These are phyloP conservation scores for Toxotes jaculatrix DNA, from an alignment of 2,113 vertebrate species.

Conservation along the genomic window DNA sequence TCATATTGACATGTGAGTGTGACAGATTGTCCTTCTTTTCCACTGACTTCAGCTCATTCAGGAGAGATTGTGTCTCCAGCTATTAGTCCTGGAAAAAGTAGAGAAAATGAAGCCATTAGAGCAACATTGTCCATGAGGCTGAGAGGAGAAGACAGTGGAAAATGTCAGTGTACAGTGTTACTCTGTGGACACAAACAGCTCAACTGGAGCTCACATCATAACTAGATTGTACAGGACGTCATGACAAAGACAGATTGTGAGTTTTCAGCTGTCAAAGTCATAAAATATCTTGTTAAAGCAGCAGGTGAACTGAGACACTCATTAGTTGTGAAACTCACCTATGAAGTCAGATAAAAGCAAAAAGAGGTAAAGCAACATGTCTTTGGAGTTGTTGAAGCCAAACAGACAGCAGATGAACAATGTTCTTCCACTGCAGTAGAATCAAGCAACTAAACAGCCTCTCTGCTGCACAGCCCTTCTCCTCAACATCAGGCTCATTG, in stretches of 20 bases:
- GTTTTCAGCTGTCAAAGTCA: too few relatives aligned
- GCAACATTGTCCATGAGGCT: conserved; percentile 13
- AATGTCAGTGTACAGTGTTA: neutral
- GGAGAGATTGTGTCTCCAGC: conserved; percentile 21
- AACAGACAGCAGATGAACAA: conserved; percentile 16
- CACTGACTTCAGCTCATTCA: neutral
- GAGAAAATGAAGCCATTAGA: conserved; percentile 4
- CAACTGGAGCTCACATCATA: neutral
- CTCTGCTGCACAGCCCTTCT: conserved; percentile 6
- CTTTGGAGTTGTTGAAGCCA: conserved; percentile 1
- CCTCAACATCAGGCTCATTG: conserved; percentile 14
- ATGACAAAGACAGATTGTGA: neutral
- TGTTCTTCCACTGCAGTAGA: conserved; percentile 14
- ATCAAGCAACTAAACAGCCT: neutral
- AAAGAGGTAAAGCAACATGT: conserved; percentile 38
- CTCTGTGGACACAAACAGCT: conserved; percentile 1
- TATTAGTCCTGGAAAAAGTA: neutral
- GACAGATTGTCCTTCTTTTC: conserved; percentile 49
- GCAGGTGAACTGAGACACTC: neutral
- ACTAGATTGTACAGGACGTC: neutral
- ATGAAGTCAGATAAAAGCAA: neutral
- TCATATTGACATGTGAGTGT: conserved; percentile 25
- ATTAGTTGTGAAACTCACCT: conserved; percentile 22
- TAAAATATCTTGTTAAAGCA: neutral
- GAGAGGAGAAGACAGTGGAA: conserved; percentile 9